Conservation (phyloP, 2,113 vertebrate species). For the Callorhinus ursinus region DNA sequence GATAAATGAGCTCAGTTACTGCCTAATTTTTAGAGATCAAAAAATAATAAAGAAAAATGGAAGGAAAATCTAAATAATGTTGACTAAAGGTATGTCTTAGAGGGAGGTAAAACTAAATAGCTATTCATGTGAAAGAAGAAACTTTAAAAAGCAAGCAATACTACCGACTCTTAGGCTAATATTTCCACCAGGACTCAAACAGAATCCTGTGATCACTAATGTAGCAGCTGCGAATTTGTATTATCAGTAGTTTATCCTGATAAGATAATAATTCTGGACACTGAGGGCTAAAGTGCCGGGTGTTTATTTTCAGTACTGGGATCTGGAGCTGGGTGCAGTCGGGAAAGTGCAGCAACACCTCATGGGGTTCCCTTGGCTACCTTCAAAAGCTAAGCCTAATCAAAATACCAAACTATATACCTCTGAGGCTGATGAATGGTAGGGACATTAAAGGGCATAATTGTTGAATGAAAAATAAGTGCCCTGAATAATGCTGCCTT, state of each 20-base stretch:
- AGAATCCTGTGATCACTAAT: background rate
- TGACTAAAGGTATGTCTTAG: background rate
- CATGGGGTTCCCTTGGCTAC: background rate
- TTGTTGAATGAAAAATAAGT: background rate
- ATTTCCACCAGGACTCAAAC: background rate
- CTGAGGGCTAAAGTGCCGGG: background rate
- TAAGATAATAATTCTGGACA: background rate
- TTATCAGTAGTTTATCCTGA: background rate
- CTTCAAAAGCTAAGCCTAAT: background rate
- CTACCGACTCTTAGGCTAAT: background rate
- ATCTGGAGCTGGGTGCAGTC: background rate
- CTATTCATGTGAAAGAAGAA: background rate
- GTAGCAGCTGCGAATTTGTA: background rate
- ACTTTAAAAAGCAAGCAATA: background rate
- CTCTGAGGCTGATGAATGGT: background rate
- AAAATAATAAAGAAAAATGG: background rate
- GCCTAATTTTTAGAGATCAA: background rate
- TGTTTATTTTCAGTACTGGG: background rate
- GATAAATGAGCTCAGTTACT: background rate
- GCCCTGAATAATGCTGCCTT: background rate
- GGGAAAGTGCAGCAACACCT: background rate
- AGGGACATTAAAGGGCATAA: background rate
- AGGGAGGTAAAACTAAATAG: background rate
- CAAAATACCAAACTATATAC: fast-evolving
- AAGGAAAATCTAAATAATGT: background rate